Percentiles rank a stretch among this genome's conserved stretches.
Evolutionary conservation across 2,888 invertebrate species (phyloP).

Genomic region (Xanthia icteritia): DNA sequence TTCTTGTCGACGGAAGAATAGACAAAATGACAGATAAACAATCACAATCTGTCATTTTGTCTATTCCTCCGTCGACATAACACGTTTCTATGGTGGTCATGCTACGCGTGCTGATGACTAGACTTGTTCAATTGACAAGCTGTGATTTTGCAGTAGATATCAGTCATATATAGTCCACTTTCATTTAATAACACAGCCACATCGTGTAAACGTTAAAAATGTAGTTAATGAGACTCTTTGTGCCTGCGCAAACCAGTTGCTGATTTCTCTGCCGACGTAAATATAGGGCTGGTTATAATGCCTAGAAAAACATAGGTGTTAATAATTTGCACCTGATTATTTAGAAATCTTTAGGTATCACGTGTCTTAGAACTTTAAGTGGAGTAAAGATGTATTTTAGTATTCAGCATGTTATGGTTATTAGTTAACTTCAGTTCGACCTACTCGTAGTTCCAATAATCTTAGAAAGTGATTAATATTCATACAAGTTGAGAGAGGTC

Average conservation of each 20-base stretch:
- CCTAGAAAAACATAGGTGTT: constrained; percentile 31
- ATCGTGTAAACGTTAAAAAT: constrained; percentile 69
- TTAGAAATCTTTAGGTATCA: constrained; percentile 22
- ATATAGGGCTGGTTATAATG: constrained; percentile 46
- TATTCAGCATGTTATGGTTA: constrained; percentile 9
- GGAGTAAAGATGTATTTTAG: not conserved
- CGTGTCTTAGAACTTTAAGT: not conserved
- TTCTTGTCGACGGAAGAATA: no score
- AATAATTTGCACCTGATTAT: constrained; percentile 18
- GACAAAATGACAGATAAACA: no score
- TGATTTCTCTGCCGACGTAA: constrained; percentile 65
- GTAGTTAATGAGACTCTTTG: constrained; percentile 71
- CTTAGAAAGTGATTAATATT: constrained; percentile 34
- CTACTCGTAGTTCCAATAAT: constrained; percentile 34
- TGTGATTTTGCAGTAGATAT: constrained; percentile 51
- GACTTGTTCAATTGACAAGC: constrained; percentile 7
- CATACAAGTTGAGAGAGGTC: constrained; percentile 38
- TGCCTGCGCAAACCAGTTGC: constrained; percentile 65
- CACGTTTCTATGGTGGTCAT: no score
- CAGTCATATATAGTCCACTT: constrained; percentile 72
- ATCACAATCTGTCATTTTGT: no score
- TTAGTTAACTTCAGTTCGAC: constrained; percentile 11
- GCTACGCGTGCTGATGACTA: not conserved
- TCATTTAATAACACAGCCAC: constrained; percentile 75
- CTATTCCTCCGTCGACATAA: no score